Base-by-base conservation (phyloP, 2,888 invertebrate genomes). In the Apomyelois bistriatella region DNA sequence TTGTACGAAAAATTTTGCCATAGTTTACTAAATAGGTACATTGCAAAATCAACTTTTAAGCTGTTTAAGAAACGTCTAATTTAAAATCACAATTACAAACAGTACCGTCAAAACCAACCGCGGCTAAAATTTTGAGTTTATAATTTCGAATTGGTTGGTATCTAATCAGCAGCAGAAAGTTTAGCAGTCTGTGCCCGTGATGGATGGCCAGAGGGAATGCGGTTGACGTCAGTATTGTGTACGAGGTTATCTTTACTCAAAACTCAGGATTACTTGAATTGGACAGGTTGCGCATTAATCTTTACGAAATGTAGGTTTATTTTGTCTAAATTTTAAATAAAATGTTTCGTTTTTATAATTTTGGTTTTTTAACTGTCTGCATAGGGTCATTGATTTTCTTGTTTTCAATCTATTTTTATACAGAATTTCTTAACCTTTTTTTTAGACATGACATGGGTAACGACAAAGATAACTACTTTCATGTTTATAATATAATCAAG, bases 161-260 rank as follows among this genome's bases (percentile, higher is more conserved):
- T 54, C 54, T 57, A 57, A 57, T 57, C 57, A 57, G 54, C 30
- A 32, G 42, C 53, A 54, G 52, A 40, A 54, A 54, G 54, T 57
- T 52, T 15, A 28, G 10, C 41, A 51, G 47, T 50, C 32, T 32
- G 53, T 42, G 16, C 42, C 46, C 50, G 32, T 56, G 58, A 58
- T 58, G 53, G 54, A 58, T 58, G 51, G 58, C 54, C 54, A 51
- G 42, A 37, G 58, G 56, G 56, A 52, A 53, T 54, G 56, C 48
- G 48, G 52, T 53, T 54, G 56, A 54, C 56, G 32, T 32, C 32
- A 51, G 42, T 54, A 54, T 54, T 54, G 54, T 54, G 41, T 48
- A 40, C 50, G 13, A 35, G 6, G 35, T 51, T 51, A 51, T 32
- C 52, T 52, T 35, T 43, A 43, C 43, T 52, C 43, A 52, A 43